These are phyloP conservation scores for Kryphioiulus occultus DNA, from an alignment of 2,888 invertebrate species.

Conservation along the genomic window DNA sequence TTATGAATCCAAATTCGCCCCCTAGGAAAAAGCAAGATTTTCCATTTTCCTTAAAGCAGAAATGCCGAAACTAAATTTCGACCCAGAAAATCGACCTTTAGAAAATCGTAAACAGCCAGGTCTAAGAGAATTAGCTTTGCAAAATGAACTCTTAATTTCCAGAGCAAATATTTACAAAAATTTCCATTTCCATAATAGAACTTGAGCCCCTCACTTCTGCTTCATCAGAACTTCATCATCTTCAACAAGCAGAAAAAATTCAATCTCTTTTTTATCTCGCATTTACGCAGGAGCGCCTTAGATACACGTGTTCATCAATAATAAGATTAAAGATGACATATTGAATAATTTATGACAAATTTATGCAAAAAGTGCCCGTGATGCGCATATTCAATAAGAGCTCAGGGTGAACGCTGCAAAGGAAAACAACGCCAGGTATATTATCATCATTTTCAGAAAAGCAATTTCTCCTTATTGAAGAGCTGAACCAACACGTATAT, in stretches of 20 bases:
- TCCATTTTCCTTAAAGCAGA: background rate
- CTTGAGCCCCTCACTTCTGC: background rate
- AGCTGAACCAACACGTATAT: background rate
- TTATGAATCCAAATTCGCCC: background rate
- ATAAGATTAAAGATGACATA: conserved; percentile 12
- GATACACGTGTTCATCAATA: conserved; percentile 23
- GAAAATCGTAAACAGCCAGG: background rate
- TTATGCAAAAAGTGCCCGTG: background rate
- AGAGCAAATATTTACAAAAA: background rate
- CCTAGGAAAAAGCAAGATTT: background rate
- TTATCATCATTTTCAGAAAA: background rate
- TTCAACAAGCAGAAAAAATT: background rate
- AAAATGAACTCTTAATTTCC: background rate
- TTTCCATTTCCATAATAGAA: background rate
- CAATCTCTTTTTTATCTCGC: background rate
- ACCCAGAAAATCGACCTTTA: background rate
- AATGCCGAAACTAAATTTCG: too few species aligned
- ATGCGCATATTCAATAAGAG: conserved; percentile 3
- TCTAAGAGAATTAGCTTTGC: background rate
- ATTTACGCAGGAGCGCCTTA: background rate
- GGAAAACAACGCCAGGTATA: background rate
- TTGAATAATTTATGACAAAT: background rate
- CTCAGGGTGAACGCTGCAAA: background rate
- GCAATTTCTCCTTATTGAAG: background rate
- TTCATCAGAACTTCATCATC: background rate